Percentiles rank a stretch among this genome's conserved stretches.
These are phyloP conservation scores for Halcyon chelicuti DNA, from an alignment of 2,797 vertebrate species.

Conservation along the genomic window DNA sequence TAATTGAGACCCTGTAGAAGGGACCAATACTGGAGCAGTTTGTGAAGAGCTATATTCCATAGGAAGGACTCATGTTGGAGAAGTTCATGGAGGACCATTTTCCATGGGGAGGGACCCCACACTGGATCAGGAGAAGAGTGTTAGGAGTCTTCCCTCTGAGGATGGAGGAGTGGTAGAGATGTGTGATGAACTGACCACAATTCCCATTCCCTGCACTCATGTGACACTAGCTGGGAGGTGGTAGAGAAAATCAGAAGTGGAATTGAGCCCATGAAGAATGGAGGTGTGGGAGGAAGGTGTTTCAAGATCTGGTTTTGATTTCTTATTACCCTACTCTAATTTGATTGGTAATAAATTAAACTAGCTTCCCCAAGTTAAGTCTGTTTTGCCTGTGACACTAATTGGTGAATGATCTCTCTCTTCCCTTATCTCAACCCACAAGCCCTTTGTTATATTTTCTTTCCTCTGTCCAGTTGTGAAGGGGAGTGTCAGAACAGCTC, in stretches of 20 bases:
- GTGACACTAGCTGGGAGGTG: background rate
- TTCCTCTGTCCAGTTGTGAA: background rate
- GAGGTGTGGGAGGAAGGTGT: too few species aligned
- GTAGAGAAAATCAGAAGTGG: background rate
- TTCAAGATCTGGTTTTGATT: background rate
- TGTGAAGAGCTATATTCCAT: background rate
- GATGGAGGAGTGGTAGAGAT: background rate
- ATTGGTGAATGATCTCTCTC: background rate
- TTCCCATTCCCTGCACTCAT: background rate
- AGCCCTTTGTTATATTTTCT: background rate
- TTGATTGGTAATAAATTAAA: background rate
- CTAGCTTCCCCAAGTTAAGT: background rate
- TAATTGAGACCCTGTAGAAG: background rate
- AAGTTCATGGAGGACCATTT: too few species aligned
- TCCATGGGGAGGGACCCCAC: too few species aligned
- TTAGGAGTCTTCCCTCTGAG: background rate
- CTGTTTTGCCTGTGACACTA: background rate
- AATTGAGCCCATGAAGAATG: background rate
- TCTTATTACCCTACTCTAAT: background rate
- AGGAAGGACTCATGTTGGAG: background rate
- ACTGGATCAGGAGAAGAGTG: background rate
- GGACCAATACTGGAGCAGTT: background rate
- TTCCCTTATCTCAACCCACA: background rate
- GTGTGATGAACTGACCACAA: background rate
- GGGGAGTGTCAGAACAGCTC: background rate